Percentiles rank a stretch among this genome's conserved stretches.
Evolutionary conservation across 2,113 vertebrate species (phyloP).

Genomic region (Thomomys bottae): DNA sequence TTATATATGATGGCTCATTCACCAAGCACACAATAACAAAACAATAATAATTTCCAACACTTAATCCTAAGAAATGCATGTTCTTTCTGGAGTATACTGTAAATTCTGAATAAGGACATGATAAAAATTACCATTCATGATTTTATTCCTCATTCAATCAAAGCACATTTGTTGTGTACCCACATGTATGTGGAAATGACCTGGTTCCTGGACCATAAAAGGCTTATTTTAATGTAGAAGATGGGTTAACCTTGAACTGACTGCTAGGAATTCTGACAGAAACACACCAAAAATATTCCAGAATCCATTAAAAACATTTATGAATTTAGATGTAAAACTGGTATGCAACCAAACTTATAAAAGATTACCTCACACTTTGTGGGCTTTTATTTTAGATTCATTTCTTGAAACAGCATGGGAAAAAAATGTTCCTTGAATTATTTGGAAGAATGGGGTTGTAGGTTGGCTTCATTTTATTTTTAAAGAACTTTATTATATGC

Average conservation of each 20-base stretch:
- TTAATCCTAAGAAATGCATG: not conserved
- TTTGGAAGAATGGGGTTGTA: not conserved
- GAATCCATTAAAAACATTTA: not conserved
- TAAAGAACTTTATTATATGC: not conserved
- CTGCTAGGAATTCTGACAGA: rapidly evolving
- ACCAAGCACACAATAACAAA: too few relatives aligned
- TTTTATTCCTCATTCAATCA: not conserved
- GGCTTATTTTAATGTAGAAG: not conserved
- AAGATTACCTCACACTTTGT: not conserved
- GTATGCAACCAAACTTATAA: not conserved
- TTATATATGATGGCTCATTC: not conserved
- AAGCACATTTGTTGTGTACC: not conserved
- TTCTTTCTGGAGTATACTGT: not conserved
- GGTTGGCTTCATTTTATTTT: not conserved
- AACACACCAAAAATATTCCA: not conserved
- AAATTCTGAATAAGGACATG: not conserved
- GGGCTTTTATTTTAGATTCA: not conserved
- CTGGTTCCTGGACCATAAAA: not conserved
- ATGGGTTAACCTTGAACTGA: not conserved
- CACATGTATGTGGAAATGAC: too few relatives aligned
- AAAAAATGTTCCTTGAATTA: not conserved
- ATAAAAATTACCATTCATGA: not conserved
- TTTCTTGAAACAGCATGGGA: not conserved
- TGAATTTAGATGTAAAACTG: not conserved
- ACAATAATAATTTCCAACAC: not conserved